These are phyloP conservation scores for Lampris megalopsis DNA, from an alignment of 2,113 vertebrate species.

Conservation along the genomic window DNA sequence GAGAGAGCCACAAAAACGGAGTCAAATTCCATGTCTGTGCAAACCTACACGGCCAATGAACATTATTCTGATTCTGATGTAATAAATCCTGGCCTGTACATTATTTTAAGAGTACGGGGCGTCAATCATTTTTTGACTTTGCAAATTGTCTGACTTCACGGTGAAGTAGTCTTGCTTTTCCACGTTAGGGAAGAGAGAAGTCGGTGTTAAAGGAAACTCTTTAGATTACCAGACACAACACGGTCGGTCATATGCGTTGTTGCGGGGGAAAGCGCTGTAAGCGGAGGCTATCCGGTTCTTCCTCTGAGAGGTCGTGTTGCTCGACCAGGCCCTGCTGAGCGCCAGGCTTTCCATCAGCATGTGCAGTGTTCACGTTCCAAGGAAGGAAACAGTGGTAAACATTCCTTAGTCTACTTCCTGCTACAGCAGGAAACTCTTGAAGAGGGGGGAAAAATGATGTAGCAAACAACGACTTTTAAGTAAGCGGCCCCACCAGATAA, in stretches of 20 bases:
- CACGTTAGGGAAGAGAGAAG: not conserved
- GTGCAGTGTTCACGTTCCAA: not conserved
- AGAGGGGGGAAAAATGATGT: not conserved
- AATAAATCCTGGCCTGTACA: no score
- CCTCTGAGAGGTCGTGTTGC: constrained; percentile 6
- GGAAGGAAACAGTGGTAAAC: constrained; percentile 36
- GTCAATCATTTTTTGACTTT: no score
- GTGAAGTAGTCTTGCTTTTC: not conserved
- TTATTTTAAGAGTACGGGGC: no score
- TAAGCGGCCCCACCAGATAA: no score
- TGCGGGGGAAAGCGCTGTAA: not conserved
- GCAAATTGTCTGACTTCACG: no score
- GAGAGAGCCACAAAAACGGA: no score
- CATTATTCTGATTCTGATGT: no score
- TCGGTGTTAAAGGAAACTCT: not conserved
- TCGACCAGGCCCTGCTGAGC: constrained; percentile 5
- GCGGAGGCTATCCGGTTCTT: constrained; percentile 18
- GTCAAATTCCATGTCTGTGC: no score
- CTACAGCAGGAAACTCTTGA: constrained; percentile 27
- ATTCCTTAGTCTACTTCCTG: constrained; percentile 20
- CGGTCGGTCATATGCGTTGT: constrained; percentile 2
- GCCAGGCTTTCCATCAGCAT: constrained; percentile 36
- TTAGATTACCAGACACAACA: not conserved
- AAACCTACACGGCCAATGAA: no score
- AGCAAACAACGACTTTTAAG: no score